These are phyloP conservation scores for Drosophila glabriapex DNA, from an alignment of 2,888 invertebrate genomes.

Conservation along the genomic window DNA sequence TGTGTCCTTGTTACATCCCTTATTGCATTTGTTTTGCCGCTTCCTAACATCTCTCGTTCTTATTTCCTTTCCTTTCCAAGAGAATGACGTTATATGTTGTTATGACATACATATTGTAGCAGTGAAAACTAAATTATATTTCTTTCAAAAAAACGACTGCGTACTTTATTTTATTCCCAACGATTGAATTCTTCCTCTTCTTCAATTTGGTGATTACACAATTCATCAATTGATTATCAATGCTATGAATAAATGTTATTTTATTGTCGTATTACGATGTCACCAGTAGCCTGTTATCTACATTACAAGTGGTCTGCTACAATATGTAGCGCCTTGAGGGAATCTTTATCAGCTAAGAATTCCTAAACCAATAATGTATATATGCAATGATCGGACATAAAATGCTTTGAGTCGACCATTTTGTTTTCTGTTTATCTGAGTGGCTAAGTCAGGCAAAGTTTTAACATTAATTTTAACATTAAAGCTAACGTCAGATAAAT, in stretches of 20 bases:
- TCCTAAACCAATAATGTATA: no score
- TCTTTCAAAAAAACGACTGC: background rate
- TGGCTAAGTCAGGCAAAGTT: background rate
- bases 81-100: background rate
- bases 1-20: conserved; percentile 64
- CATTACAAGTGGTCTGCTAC: background rate
- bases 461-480: background rate
- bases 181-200: background rate
- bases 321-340: background rate
- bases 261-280: background rate
- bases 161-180: background rate
- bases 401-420: background rate
- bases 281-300: background rate
- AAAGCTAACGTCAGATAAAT: background rate
- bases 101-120: background rate
- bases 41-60: conserved; percentile 26
- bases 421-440: background rate
- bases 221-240: background rate
- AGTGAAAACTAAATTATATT: background rate
- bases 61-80: conserved; percentile 1
- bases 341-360: background rate
- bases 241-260: background rate
- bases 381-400: no score
- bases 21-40: conserved; percentile 69
- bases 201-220: background rate